Conservation (phyloP, 2,113 vertebrate species). For the Athene cunicularia region DNA sequence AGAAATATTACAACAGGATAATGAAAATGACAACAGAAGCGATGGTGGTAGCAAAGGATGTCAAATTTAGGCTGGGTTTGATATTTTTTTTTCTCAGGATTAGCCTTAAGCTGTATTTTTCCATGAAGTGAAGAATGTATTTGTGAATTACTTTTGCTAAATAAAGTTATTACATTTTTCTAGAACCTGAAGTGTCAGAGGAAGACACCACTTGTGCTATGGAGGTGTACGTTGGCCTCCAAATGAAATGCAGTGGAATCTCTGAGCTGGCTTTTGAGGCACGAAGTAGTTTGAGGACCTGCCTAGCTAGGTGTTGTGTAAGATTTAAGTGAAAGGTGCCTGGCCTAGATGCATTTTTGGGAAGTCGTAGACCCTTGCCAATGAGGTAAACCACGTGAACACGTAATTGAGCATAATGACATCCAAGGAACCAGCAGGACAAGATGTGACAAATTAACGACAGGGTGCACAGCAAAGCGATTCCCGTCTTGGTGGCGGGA, state of each 20-base stretch:
- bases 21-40: not conserved
- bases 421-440: not conserved
- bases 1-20: not conserved
- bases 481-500: not conserved
- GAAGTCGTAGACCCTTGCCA: not conserved
- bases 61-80: not conserved
- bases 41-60: not conserved
- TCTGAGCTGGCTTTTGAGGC: not conserved
- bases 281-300: not conserved
- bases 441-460: not conserved
- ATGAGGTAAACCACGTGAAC: not conserved
- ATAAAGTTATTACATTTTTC: not conserved
- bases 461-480: not conserved
- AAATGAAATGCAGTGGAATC: not conserved
- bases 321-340: not conserved
- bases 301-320: not conserved
- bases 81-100: not conserved
- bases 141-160: not conserved
- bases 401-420: not conserved
- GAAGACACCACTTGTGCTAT: not conserved
- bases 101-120: not conserved
- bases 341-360: not conserved
- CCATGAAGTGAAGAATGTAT: not conserved
- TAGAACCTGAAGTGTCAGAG: not conserved
- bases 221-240: accelerated